Percentiles rank a stretch among this genome's conserved stretches.
These are phyloP conservation scores for Meiosimyza decipiens DNA, from an alignment of 2,888 invertebrate species.

Conservation along the genomic window DNA sequence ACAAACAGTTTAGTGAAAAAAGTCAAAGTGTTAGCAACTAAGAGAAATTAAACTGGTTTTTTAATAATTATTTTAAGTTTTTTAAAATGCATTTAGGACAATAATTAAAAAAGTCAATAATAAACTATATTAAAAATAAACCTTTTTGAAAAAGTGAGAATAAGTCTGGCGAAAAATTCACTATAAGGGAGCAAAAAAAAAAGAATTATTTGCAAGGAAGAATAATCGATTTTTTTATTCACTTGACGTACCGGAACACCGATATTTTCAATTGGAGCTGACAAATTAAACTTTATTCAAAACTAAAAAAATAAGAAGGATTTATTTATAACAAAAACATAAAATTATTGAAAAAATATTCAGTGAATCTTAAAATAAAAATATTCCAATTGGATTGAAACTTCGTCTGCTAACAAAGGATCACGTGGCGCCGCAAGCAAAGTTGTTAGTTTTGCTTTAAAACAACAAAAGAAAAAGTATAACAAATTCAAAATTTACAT, in stretches of 20 bases:
- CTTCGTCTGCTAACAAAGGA: not conserved
- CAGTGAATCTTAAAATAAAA: not conserved
- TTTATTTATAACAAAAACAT: no score
- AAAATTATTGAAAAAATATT: not conserved
- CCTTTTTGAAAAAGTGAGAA: not conserved
- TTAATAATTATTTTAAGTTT: not conserved
- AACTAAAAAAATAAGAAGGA: not conserved
- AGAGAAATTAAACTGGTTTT: not conserved
- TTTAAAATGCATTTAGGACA: not conserved
- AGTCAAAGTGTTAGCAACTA: conserved; percentile 14
- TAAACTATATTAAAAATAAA: not conserved
- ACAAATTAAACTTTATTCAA: no score
- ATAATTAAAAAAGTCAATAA: not conserved
- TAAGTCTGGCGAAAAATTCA: not conserved
- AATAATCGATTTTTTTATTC: conserved; percentile 31
- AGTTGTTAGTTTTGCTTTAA: not conserved
- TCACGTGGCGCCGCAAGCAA: no score
- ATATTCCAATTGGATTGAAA: not conserved
- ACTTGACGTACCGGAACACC: not conserved
- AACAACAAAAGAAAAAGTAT: not conserved
- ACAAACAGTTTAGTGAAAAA: conserved; percentile 19
- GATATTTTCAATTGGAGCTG: conserved; percentile 1
- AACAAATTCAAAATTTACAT: not conserved
- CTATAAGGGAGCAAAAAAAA: not conserved
- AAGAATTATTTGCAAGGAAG: not conserved